Evolutionary conservation across 1,140 invertebrate genomes (phyloP), one percentile per base, ranked within the genome.

Genomic region (Adoxophyes honmai): DNA sequence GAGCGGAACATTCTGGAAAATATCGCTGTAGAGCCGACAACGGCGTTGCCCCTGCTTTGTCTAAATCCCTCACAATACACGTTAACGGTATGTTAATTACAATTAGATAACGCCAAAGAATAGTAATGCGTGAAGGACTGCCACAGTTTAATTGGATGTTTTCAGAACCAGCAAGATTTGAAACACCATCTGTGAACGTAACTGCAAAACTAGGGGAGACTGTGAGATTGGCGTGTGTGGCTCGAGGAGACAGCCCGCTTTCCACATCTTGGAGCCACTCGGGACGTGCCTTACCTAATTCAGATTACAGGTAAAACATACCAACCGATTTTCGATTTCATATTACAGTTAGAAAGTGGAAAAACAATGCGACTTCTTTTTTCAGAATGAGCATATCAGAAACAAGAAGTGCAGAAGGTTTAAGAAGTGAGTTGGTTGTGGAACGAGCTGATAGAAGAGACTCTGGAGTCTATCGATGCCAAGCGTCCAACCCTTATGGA

Each of bases 21-120:
- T 98, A 97, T 82, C 91, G 96, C 42, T 98, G 96, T 75, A 92
- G 95, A 60, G 95, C 95, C 0, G 94, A 93, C 61, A 98, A 98
- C 75, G 94, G 93, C n/a, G 95, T 98, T 53, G 94, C 96, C 4
- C 92, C 93, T 0, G 93, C 93, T 0, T 77, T 95, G 0, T 93
- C 92, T 56, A 96, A 96, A 91, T 92, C 94, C 34, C 92, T 96
- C 57, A 93, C 91, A 62, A 91, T 96, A 52, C 93, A 93, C 72
- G 94, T 96, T n/a, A 94, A 97, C 75, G 94, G 94, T 93, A 92
- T 91, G 74, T 65, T 44, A 36, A 52, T 38, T 56, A 1, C 34
- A 28, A 28, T 28, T n/a, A n/a, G 6, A 28, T 28, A 28, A 6
- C 2, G 6, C 21, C 6, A 6, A 28, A 28, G 21, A 28, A 2